phyloP scores from a whole-genome alignment of 2,113 vertebrate genomes.

The Oostethus manadensis region DNA sequence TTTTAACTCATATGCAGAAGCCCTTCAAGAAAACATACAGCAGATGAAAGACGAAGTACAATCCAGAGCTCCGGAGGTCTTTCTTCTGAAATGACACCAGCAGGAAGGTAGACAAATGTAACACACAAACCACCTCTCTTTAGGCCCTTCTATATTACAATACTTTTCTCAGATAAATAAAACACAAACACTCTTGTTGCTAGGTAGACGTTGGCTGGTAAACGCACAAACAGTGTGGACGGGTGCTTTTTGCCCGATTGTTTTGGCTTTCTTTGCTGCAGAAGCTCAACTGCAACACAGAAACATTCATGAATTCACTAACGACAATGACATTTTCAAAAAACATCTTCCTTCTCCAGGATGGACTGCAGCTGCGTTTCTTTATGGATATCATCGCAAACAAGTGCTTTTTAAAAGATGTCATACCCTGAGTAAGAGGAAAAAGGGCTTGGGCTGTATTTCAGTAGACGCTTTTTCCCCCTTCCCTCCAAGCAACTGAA shows the following conservation, averaged over 20 bases:
- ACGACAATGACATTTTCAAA: conserved; percentile 8
- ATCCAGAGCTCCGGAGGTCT: conserved; percentile 39
- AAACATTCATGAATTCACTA: conserved; percentile 34
- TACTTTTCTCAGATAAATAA: conserved; percentile 27
- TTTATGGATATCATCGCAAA: conserved; percentile 52
- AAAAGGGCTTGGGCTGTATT: conserved; percentile 54
- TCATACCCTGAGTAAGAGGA: conserved; percentile 70
- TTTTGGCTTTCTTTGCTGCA: not conserved
- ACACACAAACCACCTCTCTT: conserved; percentile 5
- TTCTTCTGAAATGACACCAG: conserved; percentile 32
- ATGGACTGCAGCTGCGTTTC: not conserved
- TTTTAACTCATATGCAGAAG: conserved; percentile 58
- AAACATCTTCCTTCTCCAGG: too few species aligned
- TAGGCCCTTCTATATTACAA: conserved; percentile 26
- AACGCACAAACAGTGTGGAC: conserved; percentile 7
- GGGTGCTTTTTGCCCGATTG: conserved; percentile 1
- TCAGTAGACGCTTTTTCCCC: conserved; percentile 54
- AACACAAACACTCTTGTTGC: conserved; percentile 5
- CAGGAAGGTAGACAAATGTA: conserved; percentile 22
- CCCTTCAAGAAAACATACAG: conserved; percentile 70
- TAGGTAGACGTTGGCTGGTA: not conserved
- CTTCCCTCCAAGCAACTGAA: conserved; percentile 38
- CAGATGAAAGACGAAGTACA: conserved; percentile 47
- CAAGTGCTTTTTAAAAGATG: conserved; percentile 63
- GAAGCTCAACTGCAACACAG: conserved; percentile 15